phyloP scores from a whole-genome alignment of 2,113 vertebrate genomes.

The Crotalus helleri region DNA sequence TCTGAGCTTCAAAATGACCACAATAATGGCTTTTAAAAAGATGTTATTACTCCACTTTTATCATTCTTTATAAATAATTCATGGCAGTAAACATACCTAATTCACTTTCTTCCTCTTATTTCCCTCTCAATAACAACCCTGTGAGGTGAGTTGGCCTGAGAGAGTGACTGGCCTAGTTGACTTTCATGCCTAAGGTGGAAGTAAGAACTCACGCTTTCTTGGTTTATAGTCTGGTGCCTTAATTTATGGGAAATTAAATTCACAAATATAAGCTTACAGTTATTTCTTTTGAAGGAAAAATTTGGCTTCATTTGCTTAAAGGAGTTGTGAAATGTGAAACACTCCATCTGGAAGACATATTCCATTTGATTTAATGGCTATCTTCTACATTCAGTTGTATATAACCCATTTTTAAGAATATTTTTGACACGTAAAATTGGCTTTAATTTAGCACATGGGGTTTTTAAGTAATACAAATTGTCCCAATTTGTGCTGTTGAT shows the following conservation, averaged over 20 bases:
- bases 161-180: neutral
- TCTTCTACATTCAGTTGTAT: neutral
- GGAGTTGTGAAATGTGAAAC: neutral
- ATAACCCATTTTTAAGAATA: neutral
- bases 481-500: neutral
- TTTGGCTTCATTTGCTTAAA: neutral
- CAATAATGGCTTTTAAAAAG: neutral
- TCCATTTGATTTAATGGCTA: neutral
- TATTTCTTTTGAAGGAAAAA: neutral
- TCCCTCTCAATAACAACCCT: neutral
- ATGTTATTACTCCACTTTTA: neutral
- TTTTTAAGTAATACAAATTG: neutral
- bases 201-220: neutral
- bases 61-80: neutral
- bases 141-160: neutral
- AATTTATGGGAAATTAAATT: neutral
- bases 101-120: neutral
- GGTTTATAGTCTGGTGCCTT: neutral
- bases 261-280: neutral
- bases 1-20: neutral
- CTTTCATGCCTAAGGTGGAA: neutral
- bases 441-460: neutral
- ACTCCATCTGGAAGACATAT: neutral
- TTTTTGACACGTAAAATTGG: neutral
- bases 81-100: neutral